These are phyloP conservation scores for Biston stratarius DNA, from an alignment of 2,888 invertebrate species.

Conservation along the genomic window DNA sequence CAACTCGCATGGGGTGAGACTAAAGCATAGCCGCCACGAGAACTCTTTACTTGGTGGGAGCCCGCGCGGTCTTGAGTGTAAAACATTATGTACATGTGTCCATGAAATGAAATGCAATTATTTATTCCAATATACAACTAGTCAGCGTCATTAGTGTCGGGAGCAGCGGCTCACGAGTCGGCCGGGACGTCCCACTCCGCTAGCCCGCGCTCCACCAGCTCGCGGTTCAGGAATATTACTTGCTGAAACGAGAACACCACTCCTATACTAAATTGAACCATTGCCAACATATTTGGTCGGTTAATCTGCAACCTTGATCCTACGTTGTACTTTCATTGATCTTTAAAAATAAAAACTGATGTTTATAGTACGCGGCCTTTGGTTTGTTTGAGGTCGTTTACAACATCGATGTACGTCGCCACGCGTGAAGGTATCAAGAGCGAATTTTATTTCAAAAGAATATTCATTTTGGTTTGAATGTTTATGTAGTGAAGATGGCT, in stretches of 20 bases:
- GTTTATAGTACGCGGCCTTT: slow-evolving; percentile 39
- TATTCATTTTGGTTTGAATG: neutral
- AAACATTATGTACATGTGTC: slow-evolving; percentile 64
- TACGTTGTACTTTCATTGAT: slow-evolving; percentile 41
- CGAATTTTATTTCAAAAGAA: slow-evolving; percentile 1
- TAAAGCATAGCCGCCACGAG: slow-evolving; percentile 49
- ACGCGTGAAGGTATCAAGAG: neutral
- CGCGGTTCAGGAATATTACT: slow-evolving; percentile 94
- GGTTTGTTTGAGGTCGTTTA: slow-evolving; percentile 23
- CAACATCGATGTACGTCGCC: slow-evolving; percentile 18
- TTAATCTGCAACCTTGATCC: slow-evolving; percentile 43
- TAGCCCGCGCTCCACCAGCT: slow-evolving; percentile 93
- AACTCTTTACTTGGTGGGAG: slow-evolving; percentile 32
- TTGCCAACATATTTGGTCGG: slow-evolving; percentile 38
- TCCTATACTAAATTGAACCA: slow-evolving; percentile 36
- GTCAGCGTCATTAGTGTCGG: slow-evolving; percentile 60
- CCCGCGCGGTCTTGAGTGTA: slow-evolving; percentile 49
- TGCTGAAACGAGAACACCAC: slow-evolving; percentile 81
- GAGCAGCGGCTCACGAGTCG: slow-evolving; percentile 71
- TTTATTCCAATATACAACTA: slow-evolving; percentile 63
- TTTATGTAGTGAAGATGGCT: neutral
- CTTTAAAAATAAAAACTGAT: slow-evolving; percentile 39
- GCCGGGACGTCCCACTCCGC: slow-evolving; percentile 90
- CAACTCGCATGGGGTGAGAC: slow-evolving; percentile 64
- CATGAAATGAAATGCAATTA: slow-evolving; percentile 72